These are phyloP conservation scores for Macaria notata DNA, from an alignment of 2,888 invertebrate species.

Conservation along the genomic window DNA sequence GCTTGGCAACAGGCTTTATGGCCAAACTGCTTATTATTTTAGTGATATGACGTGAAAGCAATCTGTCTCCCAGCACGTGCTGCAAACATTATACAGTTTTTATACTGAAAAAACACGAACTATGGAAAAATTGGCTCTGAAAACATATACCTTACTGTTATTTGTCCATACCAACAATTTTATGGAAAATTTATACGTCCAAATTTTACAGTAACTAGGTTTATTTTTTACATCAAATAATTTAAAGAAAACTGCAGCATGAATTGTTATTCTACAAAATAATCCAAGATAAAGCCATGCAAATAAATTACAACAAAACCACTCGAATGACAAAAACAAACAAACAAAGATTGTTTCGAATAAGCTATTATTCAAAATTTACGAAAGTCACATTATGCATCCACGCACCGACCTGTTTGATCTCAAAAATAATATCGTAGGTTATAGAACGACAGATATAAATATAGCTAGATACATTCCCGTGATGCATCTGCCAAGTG, in stretches of 20 bases:
- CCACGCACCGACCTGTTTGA: constrained; percentile 37
- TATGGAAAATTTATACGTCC: no score
- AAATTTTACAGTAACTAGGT: no score
- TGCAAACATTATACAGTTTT: not conserved
- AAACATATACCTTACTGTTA: no score
- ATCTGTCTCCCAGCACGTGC: constrained; percentile 23
- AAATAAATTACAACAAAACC: not conserved
- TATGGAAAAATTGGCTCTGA: no score
- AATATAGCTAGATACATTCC: constrained; percentile 16
- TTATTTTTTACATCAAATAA: no score
- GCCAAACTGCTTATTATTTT: constrained; percentile 34
- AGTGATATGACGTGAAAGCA: constrained; percentile 28
- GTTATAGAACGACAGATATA: constrained; percentile 14
- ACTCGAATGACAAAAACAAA: not conserved
- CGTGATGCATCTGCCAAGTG: constrained; percentile 49
- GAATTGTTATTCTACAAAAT: no score
- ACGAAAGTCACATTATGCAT: constrained; percentile 7
- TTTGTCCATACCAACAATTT: no score
- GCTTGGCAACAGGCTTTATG: constrained; percentile 40
- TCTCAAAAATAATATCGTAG: constrained; percentile 39
- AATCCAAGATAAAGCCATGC: not conserved
- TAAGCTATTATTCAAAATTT: constrained; percentile 1
- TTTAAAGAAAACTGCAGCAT: no score
- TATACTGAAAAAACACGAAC: no score
- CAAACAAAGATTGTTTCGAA: constrained; percentile 1